Percentiles rank a stretch among this genome's conserved stretches.
Evolutionary conservation across 2,113 vertebrate genomes (phyloP).

Genomic region (Etia nguti): DNA sequence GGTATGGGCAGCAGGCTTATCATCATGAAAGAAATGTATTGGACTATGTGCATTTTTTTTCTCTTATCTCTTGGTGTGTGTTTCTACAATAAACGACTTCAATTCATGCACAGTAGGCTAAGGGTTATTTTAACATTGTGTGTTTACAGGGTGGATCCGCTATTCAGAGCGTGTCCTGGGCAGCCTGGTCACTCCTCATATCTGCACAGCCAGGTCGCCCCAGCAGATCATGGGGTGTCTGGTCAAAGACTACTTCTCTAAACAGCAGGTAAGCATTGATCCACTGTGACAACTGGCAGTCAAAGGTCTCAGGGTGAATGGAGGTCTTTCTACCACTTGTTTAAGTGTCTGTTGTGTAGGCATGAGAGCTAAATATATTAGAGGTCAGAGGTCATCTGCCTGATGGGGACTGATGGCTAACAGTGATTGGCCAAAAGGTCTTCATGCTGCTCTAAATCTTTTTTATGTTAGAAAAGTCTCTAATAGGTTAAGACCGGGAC

Average conservation of each 20-base stretch:
- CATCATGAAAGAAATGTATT: neutral
- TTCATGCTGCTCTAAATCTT: neutral
- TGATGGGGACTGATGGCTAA: neutral
- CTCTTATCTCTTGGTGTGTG: neutral
- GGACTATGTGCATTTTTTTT: neutral
- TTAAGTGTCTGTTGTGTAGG: neutral
- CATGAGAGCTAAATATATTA: neutral
- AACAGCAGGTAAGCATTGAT: slow-evolving; percentile 79
- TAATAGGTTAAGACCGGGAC: neutral
- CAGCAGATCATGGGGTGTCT: slow-evolving; percentile 97
- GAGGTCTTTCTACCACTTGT: neutral
- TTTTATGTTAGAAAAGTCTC: neutral
- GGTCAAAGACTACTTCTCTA: slow-evolving; percentile 91
- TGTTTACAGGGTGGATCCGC: slow-evolving; percentile 86
- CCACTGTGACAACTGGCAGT: neutral
- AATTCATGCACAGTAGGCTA: neutral
- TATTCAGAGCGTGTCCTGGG: slow-evolving; percentile 90
- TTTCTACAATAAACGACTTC: neutral
- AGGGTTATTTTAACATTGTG: neutral
- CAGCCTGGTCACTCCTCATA: slow-evolving; percentile 85
- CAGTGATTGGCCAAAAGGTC: neutral
- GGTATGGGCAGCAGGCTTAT: neutral
- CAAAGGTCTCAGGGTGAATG: neutral
- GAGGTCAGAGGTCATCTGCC: neutral
- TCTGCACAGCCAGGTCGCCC: slow-evolving; percentile 91